Evolutionary conservation across 2,888 invertebrate genomes (phyloP).

Genomic region (Neuroscelio doddi): DNA sequence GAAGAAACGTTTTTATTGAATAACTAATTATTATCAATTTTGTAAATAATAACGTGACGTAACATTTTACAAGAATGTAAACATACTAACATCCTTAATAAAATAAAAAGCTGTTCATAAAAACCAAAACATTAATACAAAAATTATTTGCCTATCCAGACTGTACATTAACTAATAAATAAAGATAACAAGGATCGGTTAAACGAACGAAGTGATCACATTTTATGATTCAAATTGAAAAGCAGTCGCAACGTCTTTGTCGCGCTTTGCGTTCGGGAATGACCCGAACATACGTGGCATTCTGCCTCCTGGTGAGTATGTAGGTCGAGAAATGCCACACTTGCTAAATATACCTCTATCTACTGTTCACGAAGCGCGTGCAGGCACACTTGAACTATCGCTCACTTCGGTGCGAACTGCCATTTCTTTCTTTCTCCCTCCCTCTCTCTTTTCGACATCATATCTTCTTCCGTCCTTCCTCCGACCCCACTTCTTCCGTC

Average conservation of each 20-base stretch:
- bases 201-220: no score
- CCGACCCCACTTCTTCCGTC: not conserved
- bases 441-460: not conserved
- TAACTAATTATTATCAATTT: no score
- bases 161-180: no score
- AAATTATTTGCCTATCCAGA: no score
- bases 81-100: no score
- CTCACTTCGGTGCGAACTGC: slow-evolving; percentile 5
- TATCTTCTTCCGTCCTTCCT: not conserved
- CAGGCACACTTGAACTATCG: slow-evolving; percentile 16
- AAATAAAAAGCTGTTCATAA: no score
- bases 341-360: slow-evolving; percentile 64
- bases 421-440: slow-evolving; percentile 28
- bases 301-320: slow-evolving; percentile 64
- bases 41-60: no score
- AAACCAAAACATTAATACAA: no score
- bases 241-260: slow-evolving; percentile 35
- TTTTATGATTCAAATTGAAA: no score
- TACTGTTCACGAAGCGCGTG: slow-evolving; percentile 30
- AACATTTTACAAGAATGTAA: no score
- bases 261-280: slow-evolving; percentile 48
- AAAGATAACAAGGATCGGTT: no score
- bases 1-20: no score
- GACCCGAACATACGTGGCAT: slow-evolving; percentile 60
- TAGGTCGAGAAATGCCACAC: slow-evolving; percentile 68